Base-by-base conservation (phyloP, 2,888 invertebrate species). In the Megalurothrips usitatus region DNA sequence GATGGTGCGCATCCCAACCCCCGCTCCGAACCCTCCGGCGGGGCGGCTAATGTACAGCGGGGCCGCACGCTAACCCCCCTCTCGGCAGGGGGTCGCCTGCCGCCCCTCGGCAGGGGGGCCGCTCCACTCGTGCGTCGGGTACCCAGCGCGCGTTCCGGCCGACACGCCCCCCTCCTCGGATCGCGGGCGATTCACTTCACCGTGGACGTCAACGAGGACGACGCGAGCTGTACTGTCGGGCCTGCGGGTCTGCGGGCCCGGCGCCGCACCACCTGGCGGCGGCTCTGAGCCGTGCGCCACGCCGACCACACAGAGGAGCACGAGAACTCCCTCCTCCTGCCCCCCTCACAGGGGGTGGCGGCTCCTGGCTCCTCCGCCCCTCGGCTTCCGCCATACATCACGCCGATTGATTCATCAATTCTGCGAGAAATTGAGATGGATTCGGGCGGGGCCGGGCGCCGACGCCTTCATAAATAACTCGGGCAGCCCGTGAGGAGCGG, bases 391-490 rank as follows among this genome's bases (percentile, higher is more conserved):
- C 68, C 68, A 75, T 75, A 75, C 68, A 75, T 75, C 68, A 75
- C 68, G 68, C 68, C 68, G 68, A 75, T 75, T 75, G 68, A 75
- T 75, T 75, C 68, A 75, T 75, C 68, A 75, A 75, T 75, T 75
- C 68, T 26, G 26, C 68, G 23, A 23, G 68, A 75, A 75, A 75
- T 75, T 75, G 68, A 75, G 68, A 75, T 75, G 68, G 68, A 75
- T 75, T 26, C 23, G 68, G 26, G 68, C 68, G 68, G 23, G 10
- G 68, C 68, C 11, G 23, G 68, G 68, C 68, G 68, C 23, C 68
- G 68, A 12, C 68, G 68, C 26, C 68, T 75, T 75, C 68, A 75
- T 75, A 75, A 75, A 75, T 75, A 75, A 26, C 68, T 58, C 58
- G 17, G 58, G 17, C 58, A 14, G 58, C 58, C 58, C 19, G 6